Evolutionary conservation across 2,113 vertebrate species (phyloP), one percentile per base, ranked within the genome.

Genomic region (Benitochromis conjunctus): DNA sequence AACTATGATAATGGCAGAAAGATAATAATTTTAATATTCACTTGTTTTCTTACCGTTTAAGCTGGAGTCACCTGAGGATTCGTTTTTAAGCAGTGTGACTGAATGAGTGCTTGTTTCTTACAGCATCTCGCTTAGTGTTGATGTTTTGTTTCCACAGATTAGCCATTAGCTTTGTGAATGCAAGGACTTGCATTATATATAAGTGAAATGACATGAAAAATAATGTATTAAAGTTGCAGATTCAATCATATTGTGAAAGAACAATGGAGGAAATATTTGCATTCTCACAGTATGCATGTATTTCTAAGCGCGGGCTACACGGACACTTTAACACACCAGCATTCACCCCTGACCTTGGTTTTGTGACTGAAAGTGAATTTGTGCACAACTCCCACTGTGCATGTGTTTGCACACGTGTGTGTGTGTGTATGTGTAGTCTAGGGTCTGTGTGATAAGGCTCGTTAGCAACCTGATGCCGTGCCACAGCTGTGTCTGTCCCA

Each of bases 401-500:
- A 38, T 36, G 29, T 48, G n/a, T 21, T 13, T 21, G 19, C 31
- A 62, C 16, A 1, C 19, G 21, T 36, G 7, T 55, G 29, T 77
- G 26, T 64, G 31, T 60, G 31, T 58, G 79, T 89, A 89, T 90
- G 81, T 81, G 69, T 57, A 60, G 86, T 93, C 89, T 89, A 88
- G 87, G 57, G 76, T 86, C 81, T 93, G 86, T 91, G 85, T 87
- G 92, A 91, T 96, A 91, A 95, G 94, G 92, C 94, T 95, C 90
- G 94, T 96, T 95, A 96, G 94, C 93, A 91, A 89, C 91, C 88
- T 89, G 88, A 94, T 92, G 92, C 93, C 85, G 81, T 85, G 92
- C 90, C 93, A 94, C 94, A 96, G 95, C 95, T 95, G 95, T 93
- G 91, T 87, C 78, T 89, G 88, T 95, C 94, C 95, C 95, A 92